These are phyloP conservation scores for Semotilus atromaculatus DNA, from an alignment of 2,797 vertebrate species.

Conservation along the genomic window DNA sequence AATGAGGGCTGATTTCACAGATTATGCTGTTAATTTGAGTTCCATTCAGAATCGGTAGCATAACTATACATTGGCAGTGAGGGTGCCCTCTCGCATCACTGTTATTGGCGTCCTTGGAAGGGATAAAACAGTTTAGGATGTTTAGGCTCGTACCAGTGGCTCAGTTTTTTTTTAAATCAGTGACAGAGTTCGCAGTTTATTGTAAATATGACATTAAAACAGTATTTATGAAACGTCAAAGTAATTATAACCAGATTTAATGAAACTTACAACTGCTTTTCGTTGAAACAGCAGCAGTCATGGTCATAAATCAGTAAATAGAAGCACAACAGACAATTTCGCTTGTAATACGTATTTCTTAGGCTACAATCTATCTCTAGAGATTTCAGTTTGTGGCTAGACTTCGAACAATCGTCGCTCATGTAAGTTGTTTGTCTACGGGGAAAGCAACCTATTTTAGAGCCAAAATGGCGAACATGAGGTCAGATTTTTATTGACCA, in stretches of 20 bases:
- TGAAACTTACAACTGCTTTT: neutral
- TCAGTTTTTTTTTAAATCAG: neutral
- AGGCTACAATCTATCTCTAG: constrained; percentile 34
- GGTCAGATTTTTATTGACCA: constrained; percentile 75
- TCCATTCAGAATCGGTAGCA: constrained; percentile 51
- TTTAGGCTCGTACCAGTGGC: neutral
- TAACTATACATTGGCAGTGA: constrained; percentile 42
- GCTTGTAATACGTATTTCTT: constrained; percentile 30
- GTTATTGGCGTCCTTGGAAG: neutral
- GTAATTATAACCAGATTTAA: neutral
- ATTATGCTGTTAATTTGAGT: constrained; percentile 56
- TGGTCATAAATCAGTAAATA: neutral
- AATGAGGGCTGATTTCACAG: constrained; percentile 61
- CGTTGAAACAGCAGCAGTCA: neutral
- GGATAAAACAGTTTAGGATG: constrained; percentile 5
- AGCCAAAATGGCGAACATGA: constrained; percentile 89
- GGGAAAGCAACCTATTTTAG: constrained; percentile 74
- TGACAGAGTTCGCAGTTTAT: neutral
- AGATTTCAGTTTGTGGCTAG: constrained; percentile 56
- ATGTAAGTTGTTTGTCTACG: constrained; percentile 77
- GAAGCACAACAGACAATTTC: constrained; percentile 13
- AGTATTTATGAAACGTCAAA: neutral
- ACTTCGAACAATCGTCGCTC: constrained; percentile 75
- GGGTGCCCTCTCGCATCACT: neutral
- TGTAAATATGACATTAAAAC: neutral